A percentile compares a stretch with the other conserved stretches of the same genome.
These are phyloP conservation scores for Orcinus orca DNA, from an alignment of 2,113 vertebrate species.

Conservation along the genomic window DNA sequence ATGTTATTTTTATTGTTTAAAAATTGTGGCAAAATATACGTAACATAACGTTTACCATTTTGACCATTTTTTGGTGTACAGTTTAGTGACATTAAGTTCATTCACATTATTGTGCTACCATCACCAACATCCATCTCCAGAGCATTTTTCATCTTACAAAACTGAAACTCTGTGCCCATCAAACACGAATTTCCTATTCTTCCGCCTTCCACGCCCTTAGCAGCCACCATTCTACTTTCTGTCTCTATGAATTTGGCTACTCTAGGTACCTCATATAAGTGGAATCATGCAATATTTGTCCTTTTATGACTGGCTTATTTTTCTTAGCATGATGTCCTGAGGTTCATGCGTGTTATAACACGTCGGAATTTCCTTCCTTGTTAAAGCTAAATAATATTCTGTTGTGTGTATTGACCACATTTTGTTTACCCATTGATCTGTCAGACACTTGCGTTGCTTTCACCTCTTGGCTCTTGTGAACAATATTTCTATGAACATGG, in stretches of 20 bases:
- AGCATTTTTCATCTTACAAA: neutral
- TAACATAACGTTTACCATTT: neutral
- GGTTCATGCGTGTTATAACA: neutral
- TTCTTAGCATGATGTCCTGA: neutral
- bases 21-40: neutral
- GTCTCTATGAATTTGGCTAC: neutral
- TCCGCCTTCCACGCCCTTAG: neutral
- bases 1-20: neutral
- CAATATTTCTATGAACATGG: neutral
- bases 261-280: neutral
- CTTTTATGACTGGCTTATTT: neutral
- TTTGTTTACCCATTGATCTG: neutral
- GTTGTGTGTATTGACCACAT: neutral
- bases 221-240: neutral
- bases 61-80: neutral
- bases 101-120: neutral
- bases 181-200: neutral
- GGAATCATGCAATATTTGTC: neutral
- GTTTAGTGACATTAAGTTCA: neutral
- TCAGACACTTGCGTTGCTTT: neutral
- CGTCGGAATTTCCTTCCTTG: neutral
- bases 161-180: neutral
- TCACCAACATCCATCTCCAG: neutral
- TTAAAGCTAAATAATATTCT: neutral
- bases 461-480: neutral